phyloP scores from a whole-genome alignment of 1,140 invertebrate genomes.

The Myzus persicae region DNA sequence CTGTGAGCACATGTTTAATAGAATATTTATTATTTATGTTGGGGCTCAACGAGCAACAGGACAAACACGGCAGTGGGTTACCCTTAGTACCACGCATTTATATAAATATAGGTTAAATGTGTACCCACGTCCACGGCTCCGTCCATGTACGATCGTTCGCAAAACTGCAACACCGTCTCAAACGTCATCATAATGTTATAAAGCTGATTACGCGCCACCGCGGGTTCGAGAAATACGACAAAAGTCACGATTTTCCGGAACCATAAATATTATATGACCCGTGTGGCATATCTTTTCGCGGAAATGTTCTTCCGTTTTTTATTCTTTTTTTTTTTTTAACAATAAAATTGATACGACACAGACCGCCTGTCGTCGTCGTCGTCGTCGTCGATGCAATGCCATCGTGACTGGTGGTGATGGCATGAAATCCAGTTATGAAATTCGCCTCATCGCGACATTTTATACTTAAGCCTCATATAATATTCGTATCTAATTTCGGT shows the following conservation, averaged over 20 bases:
- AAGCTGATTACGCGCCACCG: background rate
- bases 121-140: no score
- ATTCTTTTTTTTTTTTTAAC: background rate
- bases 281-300: background rate
- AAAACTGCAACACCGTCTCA: background rate
- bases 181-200: no score
- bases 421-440: background rate
- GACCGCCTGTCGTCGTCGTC: background rate
- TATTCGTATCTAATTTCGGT: background rate
- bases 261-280: background rate
- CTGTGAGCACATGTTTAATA: background rate
- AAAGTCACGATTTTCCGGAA: background rate
- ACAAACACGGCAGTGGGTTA: background rate
- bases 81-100: no score
- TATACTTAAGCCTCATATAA: background rate
- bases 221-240: background rate
- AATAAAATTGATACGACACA: background rate
- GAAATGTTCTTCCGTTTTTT: background rate
- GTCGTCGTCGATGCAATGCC: background rate
- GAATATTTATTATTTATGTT: background rate
- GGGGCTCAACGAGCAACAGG: background rate
- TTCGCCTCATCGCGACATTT: background rate
- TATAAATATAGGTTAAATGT: no score
- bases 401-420: background rate
- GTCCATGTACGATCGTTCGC: background rate